Conservation (phyloP, 1,140 invertebrate species). For the Drosophila equinoxialis region DNA sequence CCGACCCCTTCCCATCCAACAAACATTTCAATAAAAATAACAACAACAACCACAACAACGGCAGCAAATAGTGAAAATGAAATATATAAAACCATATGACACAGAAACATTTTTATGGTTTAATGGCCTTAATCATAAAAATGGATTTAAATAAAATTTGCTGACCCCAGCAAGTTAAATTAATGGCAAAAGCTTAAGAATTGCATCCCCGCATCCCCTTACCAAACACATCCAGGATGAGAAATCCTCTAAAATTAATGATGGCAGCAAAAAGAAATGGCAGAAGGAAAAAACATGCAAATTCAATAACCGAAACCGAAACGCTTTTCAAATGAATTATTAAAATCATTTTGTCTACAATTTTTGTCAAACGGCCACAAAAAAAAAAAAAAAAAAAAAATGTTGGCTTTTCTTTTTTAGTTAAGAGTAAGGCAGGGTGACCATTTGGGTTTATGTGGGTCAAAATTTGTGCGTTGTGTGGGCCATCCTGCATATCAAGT, state of each 20-base stretch:
- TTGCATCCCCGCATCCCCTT: not conserved
- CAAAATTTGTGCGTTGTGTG: slow-evolving; percentile 38
- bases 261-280: slow-evolving; percentile 13
- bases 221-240: slow-evolving; percentile 35
- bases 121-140: slow-evolving; percentile 67
- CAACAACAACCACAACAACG: not conserved
- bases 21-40: not conserved
- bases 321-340: slow-evolving; percentile 56
- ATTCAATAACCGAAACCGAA: slow-evolving; percentile 61
- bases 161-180: slow-evolving; percentile 71
- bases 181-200: slow-evolving; percentile 68
- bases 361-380: not conserved
- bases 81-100: slow-evolving; percentile 24
- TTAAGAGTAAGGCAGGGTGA: not conserved
- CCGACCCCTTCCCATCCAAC: not conserved
- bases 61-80: slow-evolving; percentile 2
- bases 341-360: slow-evolving; percentile 44
- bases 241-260: slow-evolving; percentile 59
- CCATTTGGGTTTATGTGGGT: slow-evolving; percentile 43
- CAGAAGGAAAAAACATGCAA: slow-evolving; percentile 49
- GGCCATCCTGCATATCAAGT: slow-evolving; percentile 60
- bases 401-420: not conserved
- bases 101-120: slow-evolving; percentile 42
- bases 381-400: no score
- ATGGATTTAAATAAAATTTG: slow-evolving; percentile 73